phyloP scores from a whole-genome alignment of 1,140 invertebrate species.

The Procambarus virginalis region DNA sequence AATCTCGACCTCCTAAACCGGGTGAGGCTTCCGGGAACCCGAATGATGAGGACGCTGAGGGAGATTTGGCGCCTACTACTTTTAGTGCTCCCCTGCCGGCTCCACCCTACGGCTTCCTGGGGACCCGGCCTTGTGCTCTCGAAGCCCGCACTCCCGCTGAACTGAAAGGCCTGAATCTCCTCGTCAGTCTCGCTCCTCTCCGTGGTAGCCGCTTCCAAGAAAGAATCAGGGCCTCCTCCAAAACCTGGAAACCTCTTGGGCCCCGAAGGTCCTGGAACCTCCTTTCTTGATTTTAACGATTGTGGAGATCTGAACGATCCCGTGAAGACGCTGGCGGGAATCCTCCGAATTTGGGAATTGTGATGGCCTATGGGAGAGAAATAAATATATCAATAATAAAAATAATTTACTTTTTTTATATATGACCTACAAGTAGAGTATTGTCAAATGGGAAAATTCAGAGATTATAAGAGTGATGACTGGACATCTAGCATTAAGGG shows the following conservation, averaged over 20 bases:
- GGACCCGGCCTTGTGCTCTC: background rate
- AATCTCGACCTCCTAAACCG: conserved; percentile 16
- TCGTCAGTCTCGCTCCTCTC: conserved; percentile 26
- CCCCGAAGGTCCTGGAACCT: conserved; percentile 5
- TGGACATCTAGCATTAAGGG: too few relatives aligned
- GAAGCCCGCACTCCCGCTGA: conserved; percentile 26
- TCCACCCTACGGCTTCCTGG: conserved; percentile 13
- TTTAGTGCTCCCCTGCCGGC: background rate
- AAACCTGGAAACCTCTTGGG: background rate
- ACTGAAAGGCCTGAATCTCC: conserved; percentile 36
- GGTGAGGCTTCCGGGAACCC: too few relatives aligned
- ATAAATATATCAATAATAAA: too few relatives aligned
- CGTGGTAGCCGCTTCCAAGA: conserved; percentile 50
- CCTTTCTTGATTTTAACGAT: conserved; percentile 28
- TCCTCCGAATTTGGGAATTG: conserved; percentile 16
- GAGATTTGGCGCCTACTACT: background rate
- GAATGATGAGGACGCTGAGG: background rate
- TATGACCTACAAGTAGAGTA: too few relatives aligned
- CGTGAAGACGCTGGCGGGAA: conserved; percentile 2
- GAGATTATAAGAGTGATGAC: too few relatives aligned
- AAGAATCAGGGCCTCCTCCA: conserved; percentile 48
- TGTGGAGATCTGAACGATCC: background rate
- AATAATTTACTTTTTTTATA: too few relatives aligned
- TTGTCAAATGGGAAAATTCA: too few relatives aligned
- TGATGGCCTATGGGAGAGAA: conserved; percentile 1